These are phyloP conservation scores for Girardinus metallicus DNA, from an alignment of 2,797 vertebrate genomes.

Conservation along the genomic window DNA sequence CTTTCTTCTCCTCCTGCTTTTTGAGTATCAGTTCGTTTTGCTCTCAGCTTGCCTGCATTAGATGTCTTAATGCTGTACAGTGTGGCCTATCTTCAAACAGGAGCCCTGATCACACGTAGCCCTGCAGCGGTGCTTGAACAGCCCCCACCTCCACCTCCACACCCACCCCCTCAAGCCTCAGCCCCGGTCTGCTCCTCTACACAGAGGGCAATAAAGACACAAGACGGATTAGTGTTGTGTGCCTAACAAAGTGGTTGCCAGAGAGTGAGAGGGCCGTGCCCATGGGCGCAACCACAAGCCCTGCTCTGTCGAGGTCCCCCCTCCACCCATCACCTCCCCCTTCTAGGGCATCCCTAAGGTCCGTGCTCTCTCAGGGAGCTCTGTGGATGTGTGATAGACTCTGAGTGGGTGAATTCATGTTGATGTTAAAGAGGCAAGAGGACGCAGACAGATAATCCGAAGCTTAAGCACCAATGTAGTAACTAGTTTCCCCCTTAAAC, in stretches of 20 bases:
- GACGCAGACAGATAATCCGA: conserved; percentile 79
- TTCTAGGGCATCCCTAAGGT: conserved; percentile 72
- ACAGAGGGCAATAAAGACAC: conserved; percentile 81
- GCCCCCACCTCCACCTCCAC: background rate
- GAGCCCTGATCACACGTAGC: conserved; percentile 74
- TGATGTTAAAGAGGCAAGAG: conserved; percentile 75
- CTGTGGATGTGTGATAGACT: conserved; percentile 81
- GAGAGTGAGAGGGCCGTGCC: conserved; percentile 79
- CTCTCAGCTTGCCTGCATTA: conserved; percentile 68
- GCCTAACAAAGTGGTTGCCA: conserved; percentile 80
- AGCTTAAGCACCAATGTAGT: conserved; percentile 72
- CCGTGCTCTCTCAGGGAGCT: conserved; percentile 76
- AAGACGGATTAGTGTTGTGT: conserved; percentile 82
- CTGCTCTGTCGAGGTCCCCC: conserved; percentile 52
- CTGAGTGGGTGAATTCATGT: conserved; percentile 79
- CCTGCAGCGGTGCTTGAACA: conserved; percentile 68
- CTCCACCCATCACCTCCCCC: conserved; percentile 26
- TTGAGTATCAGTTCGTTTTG: conserved; percentile 56
- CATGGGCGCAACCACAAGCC: conserved; percentile 68
- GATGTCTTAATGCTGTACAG: conserved; percentile 76
- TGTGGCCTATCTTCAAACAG: conserved; percentile 81
- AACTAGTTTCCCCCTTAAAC: conserved; percentile 75
- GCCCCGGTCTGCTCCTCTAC: conserved; percentile 64
- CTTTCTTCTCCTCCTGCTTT: conserved; percentile 58
- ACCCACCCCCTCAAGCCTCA: conserved; percentile 30